phyloP scores from a whole-genome alignment of 2,797 vertebrate species.

The Anguilla megastoma region DNA sequence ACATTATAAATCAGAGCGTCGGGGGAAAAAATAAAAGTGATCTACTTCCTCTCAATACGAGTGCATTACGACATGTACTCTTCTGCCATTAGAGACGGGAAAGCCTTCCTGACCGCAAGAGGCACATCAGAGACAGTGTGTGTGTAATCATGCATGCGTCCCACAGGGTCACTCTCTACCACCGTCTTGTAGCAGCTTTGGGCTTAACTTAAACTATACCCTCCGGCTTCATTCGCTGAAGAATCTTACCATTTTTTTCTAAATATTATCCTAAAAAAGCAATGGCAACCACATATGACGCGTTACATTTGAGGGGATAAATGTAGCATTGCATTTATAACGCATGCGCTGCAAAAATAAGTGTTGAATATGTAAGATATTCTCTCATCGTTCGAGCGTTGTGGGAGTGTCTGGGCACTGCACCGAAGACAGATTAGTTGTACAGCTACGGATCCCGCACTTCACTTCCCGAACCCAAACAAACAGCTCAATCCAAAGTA shows the following conservation, averaged over 20 bases:
- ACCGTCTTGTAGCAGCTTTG: background rate
- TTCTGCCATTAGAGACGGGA: background rate
- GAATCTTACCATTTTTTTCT: background rate
- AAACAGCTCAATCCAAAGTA: background rate
- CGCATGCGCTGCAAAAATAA: background rate
- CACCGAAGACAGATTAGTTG: background rate
- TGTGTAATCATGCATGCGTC: background rate
- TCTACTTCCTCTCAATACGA: background rate
- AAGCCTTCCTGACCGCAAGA: background rate
- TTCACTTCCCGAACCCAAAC: background rate
- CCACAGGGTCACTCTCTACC: background rate
- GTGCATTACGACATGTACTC: background rate
- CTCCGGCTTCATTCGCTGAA: background rate
- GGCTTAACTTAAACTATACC: background rate
- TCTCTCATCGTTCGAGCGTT: background rate
- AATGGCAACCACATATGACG: background rate
- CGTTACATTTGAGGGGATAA: background rate
- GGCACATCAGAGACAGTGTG: background rate
- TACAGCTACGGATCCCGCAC: background rate
- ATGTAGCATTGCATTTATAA: background rate
- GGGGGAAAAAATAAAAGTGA: background rate
- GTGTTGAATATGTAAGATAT: background rate
- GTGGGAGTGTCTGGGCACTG: background rate
- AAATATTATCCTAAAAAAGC: background rate
- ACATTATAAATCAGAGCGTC: background rate